Conservation (phyloP, 2,113 vertebrate species). For the Raja brachyura region DNA sequence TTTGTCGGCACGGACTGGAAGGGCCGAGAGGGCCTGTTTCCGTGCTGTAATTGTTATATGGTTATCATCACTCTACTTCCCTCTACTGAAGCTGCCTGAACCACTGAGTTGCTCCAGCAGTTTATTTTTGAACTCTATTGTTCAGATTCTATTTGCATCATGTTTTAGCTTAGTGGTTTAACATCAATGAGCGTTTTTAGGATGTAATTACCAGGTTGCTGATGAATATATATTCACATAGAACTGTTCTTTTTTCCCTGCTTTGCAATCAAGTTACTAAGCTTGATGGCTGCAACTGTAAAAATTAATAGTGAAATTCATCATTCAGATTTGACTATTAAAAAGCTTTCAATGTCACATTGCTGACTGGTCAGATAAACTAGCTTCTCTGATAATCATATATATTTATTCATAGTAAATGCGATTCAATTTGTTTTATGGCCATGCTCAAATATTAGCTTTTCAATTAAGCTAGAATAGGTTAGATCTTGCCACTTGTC, state of each 20-base stretch:
- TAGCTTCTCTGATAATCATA: not conserved
- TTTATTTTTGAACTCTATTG: too few relatives aligned
- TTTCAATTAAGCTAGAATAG: not conserved
- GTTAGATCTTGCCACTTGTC: not conserved
- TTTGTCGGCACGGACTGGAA: too few relatives aligned
- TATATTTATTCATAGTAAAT: not conserved
- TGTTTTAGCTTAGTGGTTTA: not conserved
- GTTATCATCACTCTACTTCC: too few relatives aligned
- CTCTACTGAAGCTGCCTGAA: too few relatives aligned
- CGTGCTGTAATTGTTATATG: too few relatives aligned
- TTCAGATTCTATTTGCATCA: not conserved
- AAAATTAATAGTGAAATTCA: not conserved
- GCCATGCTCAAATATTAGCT: not conserved
- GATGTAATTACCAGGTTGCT: not conserved
- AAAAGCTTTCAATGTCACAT: not conserved
- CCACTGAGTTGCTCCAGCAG: too few relatives aligned
- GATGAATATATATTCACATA: not conserved
- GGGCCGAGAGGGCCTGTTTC: too few relatives aligned
- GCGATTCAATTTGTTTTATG: not conserved
- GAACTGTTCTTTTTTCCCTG: not conserved
- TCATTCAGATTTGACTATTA: conserved; percentile 1
- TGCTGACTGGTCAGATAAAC: not conserved
- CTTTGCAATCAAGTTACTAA: not conserved
- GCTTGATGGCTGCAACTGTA: not conserved
- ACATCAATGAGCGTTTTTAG: not conserved